A percentile compares a stretch with the other conserved stretches of the same genome.
phyloP scores from a whole-genome alignment of 2,797 vertebrate genomes.

The Acridotheres tristis region DNA sequence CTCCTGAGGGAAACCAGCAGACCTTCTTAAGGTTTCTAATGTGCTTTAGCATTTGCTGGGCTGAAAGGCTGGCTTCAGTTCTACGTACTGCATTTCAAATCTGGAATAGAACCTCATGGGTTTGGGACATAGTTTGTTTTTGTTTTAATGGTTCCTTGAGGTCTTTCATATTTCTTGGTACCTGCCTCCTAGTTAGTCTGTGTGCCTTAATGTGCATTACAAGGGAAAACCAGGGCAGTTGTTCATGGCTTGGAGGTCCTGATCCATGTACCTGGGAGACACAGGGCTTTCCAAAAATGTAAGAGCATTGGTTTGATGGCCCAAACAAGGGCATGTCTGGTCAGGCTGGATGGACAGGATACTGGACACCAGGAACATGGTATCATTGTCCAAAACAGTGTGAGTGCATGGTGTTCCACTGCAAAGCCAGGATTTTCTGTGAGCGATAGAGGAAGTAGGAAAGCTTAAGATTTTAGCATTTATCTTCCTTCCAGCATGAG shows the following conservation, averaged over 20 bases:
- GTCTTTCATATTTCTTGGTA: background rate
- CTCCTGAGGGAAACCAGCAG: background rate
- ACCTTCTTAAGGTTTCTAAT: background rate
- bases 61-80: background rate
- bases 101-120: background rate
- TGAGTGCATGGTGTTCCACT: background rate
- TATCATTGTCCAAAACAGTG: background rate
- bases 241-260: fast-evolving
- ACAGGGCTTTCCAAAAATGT: background rate
- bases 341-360: background rate
- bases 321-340: background rate
- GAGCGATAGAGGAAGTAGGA: background rate
- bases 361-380: background rate
- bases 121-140: background rate
- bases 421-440: background rate
- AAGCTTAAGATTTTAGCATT: background rate
- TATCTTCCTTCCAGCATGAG: background rate
- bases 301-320: background rate
- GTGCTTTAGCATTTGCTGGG: background rate
- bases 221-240: background rate
- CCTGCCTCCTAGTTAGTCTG: background rate
- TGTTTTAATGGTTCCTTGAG: background rate
- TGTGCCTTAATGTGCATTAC: background rate
- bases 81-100: background rate
- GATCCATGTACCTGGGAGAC: fast-evolving